Percentiles rank a stretch among this genome's conserved stretches.
phyloP scores from a whole-genome alignment of 2,797 vertebrate genomes.

The Rhynchonycteris naso region DNA sequence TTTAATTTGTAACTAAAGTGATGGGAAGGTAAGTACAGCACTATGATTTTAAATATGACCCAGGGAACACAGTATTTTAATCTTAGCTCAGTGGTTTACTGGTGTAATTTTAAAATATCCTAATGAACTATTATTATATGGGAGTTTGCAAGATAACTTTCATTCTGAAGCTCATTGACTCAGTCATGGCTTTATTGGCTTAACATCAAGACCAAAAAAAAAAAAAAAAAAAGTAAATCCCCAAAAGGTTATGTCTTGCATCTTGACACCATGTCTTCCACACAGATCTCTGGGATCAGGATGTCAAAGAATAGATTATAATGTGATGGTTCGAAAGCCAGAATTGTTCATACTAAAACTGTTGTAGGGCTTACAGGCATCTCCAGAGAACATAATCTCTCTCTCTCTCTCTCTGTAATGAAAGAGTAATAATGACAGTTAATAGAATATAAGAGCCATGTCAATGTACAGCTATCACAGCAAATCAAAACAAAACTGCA shows the following conservation, averaged over 20 bases:
- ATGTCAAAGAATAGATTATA: not conserved
- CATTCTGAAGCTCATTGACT: not conserved
- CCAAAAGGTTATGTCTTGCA: not conserved
- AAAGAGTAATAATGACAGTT: slow-evolving; percentile 42
- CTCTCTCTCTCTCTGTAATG: not conserved
- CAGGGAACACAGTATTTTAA: not conserved
- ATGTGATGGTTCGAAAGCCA: not conserved
- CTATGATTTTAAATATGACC: slow-evolving; percentile 24
- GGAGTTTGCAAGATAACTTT: not conserved
- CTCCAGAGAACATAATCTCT: not conserved
- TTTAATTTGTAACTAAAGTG: slow-evolving; percentile 16
- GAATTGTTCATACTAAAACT: slow-evolving; percentile 5
- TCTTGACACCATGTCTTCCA: not conserved
- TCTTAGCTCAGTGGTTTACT: not conserved
- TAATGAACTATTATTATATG: not conserved
- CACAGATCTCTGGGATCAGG: not conserved
- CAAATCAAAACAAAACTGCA: slow-evolving; percentile 25
- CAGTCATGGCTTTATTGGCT: not conserved
- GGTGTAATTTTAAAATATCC: not conserved
- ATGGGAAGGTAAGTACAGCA: not conserved
- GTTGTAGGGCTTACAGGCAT: not conserved
- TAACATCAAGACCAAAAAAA: not conserved
- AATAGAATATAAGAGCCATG: not conserved
- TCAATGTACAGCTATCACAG: not conserved
- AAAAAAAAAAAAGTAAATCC: not conserved